Conservation (phyloP, 2,888 invertebrate species). For the Belgica antarctica region DNA sequence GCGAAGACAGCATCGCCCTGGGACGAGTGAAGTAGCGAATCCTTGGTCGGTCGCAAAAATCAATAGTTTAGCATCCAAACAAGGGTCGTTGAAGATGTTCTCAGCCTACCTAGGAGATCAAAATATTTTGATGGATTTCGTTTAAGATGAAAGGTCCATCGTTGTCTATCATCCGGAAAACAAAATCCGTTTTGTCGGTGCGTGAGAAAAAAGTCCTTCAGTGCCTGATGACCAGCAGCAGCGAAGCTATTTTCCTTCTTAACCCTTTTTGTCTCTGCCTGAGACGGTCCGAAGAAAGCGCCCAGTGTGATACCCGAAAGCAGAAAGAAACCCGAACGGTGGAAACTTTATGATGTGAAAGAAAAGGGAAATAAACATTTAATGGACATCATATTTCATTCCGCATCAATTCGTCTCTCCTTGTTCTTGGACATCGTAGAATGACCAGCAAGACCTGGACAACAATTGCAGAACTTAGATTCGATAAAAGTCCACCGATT, state of each 20-base stretch:
- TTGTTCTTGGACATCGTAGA: conserved; percentile 1
- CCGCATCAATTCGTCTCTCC: conserved; percentile 29
- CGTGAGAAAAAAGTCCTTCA: conserved; percentile 27
- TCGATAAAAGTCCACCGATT: conserved; percentile 30
- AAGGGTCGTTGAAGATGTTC: background rate
- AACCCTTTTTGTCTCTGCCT: conserved; percentile 21
- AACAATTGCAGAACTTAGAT: conserved; percentile 28
- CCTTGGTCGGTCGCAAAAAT: background rate
- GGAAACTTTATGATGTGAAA: conserved; percentile 40
- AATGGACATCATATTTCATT: conserved; percentile 43
- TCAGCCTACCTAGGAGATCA: background rate
- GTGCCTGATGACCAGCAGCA: conserved; percentile 9
- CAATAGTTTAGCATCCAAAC: background rate
- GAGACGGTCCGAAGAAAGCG: background rate
- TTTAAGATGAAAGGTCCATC: background rate
- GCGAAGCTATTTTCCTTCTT: background rate
- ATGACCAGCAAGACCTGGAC: background rate
- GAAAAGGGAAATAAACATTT: conserved; percentile 32
- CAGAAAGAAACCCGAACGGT: background rate
- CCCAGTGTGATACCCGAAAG: conserved; percentile 31
- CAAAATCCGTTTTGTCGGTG: conserved; percentile 31
- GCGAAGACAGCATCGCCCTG: too few relatives aligned
- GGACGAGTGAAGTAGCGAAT: background rate
- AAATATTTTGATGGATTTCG: conserved; percentile 39
- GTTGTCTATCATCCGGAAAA: conserved; percentile 20